Evolutionary conservation across 2,888 invertebrate species (phyloP).

Genomic region (Morinoia aosen): DNA sequence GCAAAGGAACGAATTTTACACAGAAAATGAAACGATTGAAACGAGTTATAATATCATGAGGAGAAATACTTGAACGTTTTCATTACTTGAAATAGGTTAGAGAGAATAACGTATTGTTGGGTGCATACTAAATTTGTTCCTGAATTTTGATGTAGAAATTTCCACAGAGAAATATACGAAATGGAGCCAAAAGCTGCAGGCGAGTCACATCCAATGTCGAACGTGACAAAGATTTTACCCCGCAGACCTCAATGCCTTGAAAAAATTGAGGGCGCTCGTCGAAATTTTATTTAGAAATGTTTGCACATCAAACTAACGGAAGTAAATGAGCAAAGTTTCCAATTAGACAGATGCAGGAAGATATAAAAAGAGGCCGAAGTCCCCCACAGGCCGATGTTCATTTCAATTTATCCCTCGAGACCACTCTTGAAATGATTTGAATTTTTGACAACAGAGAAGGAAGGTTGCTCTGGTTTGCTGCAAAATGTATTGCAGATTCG

Average conservation of each 20-base stretch:
- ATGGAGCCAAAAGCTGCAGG: background rate
- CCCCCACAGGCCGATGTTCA: background rate
- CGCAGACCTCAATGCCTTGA: background rate
- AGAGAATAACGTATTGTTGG: background rate
- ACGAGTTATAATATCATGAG: background rate
- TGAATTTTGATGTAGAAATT: background rate
- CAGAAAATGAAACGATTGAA: background rate
- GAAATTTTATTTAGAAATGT: background rate
- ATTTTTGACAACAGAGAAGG: no score
- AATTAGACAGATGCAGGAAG: background rate
- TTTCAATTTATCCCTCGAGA: no score
- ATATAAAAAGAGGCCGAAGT: background rate
- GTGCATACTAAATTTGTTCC: background rate
- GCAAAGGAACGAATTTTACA: background rate
- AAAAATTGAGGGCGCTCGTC: background rate
- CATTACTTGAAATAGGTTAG: background rate
- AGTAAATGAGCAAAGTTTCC: background rate
- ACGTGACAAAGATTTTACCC: background rate
- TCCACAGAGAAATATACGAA: background rate
- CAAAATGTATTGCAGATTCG: no score
- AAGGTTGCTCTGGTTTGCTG: no score
- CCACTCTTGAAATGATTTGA: no score
- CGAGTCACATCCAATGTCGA: background rate
- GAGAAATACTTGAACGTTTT: background rate
- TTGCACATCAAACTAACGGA: background rate